Evolutionary conservation across 2,113 vertebrate genomes (phyloP), one percentile per base, ranked within the genome.

Genomic region (Bettongia penicillata): DNA sequence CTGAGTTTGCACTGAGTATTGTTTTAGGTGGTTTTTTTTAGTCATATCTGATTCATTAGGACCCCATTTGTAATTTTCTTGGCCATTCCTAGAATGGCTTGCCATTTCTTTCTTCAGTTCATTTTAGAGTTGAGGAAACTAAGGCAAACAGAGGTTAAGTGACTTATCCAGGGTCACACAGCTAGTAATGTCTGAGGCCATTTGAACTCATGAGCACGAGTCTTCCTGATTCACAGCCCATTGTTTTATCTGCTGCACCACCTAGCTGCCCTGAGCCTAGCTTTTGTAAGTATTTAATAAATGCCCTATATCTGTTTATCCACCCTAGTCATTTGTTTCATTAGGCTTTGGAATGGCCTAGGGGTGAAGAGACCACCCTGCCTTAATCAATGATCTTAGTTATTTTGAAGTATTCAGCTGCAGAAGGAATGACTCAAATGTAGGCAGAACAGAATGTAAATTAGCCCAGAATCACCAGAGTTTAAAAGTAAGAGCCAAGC

Each of bases 341-440:
- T 94, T 93, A 90, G 91, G 93, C 50, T 89, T 89, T 53, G 90
- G 31, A 96, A 90, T 84, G 53, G 7, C 68, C 61, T n/a, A 14
- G 61, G 37, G 14, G 37, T 37, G 19, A 77, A 8, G 19, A 6
- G 48, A n/a, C 24, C 25, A 12, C 12, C 10, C 53, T 31, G 10
- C 61, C 94, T 95, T 96, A 52, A 51, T 97, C 26, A 25, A 43
- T 55, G 92, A 89, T 26, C 53, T 24, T 14, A 53, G 57, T 77
- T 90, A 55, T 55, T 51, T 23, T 94, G 26, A 94, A 91, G 28
- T 28, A 14, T 25, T 84, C 93, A 53, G 84, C 53, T 55, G 25
- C 52, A 93, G 95, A 94, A 84, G 61, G 95, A 51, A 48, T 48
- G 57, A 53, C 51, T 55, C 50, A 93, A 93, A 92, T 49, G 3